Evolutionary conservation across 2,888 invertebrate genomes (phyloP), one percentile per base, ranked within the genome.

Genomic region (Tanytarsus gracilentus): DNA sequence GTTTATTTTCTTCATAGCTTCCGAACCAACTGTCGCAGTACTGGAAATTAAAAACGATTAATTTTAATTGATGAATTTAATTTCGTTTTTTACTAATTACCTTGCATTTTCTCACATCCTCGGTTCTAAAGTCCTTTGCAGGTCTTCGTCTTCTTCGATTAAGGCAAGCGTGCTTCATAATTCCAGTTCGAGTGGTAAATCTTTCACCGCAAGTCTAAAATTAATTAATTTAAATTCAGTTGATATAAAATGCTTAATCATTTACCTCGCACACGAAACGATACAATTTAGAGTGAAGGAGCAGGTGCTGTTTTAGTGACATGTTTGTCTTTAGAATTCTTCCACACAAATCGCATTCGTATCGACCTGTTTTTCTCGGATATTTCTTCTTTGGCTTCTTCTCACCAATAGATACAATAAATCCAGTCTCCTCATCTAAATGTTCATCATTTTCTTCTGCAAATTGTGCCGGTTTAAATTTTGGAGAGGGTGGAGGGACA

Each of bases 81-180:
- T n/a, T n/a, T n/a, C n/a, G n/a, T n/a, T n/a, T n/a, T n/a, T n/a
- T n/a, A n/a, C n/a, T n/a, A n/a, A n/a, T n/a, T n/a, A n/a, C n/a
- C n/a, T 48, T 58, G 21, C 58, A 58, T 21, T 48, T 29, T 18
- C 58, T 27, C n/a, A 58, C 58, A 16, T 58, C 58, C 6, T 48
- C 40, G 4, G 40, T 58, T 16, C 58, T 23, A 21, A 58, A 58
- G 21, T 58, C 58, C 4, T 40, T 25, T 48, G 44, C 30, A n/a
- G 58, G 58, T 1, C 58, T 44, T 3, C 21, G 23, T 21, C 58
- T 6, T 6, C 30, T 44, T 11, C 40, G 40, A 23, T 58, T 58
- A 4, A 58, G n/a, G 26, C 58, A 58, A 14, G 44, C 29, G 14
- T 58, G 58, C 14, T 58, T 58, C 2, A 30, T 6, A 7, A 58